These are phyloP conservation scores for Epizoanthus stellaris DNA, from an alignment of 92 coral and sea anemone species.

Conservation along the genomic window DNA sequence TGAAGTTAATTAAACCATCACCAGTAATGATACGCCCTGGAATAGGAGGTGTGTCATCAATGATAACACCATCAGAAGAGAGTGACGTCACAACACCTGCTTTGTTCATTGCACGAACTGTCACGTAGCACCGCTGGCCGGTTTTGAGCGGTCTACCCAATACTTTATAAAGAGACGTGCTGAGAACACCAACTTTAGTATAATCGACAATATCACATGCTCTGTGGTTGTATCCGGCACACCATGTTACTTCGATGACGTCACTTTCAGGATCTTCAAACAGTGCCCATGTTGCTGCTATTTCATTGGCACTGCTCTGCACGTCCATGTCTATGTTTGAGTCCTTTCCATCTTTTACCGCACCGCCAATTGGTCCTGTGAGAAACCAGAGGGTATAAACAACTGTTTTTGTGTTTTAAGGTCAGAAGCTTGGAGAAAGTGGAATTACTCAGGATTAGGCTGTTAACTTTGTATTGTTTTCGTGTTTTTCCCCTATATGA, in stretches of 20 bases:
- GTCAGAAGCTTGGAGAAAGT: too few relatives aligned
- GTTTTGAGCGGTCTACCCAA: conserved; percentile 51
- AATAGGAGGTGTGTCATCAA: conserved; percentile 70
- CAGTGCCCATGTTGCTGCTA: conserved; percentile 66
- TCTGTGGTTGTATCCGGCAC: conserved; percentile 63
- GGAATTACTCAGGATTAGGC: too few relatives aligned
- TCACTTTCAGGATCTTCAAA: conserved; percentile 85
- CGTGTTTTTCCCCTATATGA: too few relatives aligned
- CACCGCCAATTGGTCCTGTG: conserved; percentile 54
- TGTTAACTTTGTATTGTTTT: too few relatives aligned
- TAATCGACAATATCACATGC: conserved; percentile 60
- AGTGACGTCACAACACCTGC: conserved; percentile 61
- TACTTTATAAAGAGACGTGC: conserved; percentile 28
- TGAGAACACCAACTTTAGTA: conserved; percentile 34
- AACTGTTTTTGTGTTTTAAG: too few relatives aligned
- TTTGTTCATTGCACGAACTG: conserved; percentile 73
- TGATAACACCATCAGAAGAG: conserved; percentile 77
- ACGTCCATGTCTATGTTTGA: conserved; percentile 57
- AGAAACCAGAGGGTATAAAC: not conserved
- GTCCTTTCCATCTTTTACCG: conserved; percentile 58
- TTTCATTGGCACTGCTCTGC: conserved; percentile 56
- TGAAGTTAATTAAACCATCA: conserved; percentile 29
- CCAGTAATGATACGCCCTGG: conserved; percentile 68
- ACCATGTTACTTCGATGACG: conserved; percentile 64
- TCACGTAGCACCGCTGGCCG: conserved; percentile 72